Evolutionary conservation across 2,113 vertebrate genomes (phyloP).

Genomic region (Osmerus mordax): DNA sequence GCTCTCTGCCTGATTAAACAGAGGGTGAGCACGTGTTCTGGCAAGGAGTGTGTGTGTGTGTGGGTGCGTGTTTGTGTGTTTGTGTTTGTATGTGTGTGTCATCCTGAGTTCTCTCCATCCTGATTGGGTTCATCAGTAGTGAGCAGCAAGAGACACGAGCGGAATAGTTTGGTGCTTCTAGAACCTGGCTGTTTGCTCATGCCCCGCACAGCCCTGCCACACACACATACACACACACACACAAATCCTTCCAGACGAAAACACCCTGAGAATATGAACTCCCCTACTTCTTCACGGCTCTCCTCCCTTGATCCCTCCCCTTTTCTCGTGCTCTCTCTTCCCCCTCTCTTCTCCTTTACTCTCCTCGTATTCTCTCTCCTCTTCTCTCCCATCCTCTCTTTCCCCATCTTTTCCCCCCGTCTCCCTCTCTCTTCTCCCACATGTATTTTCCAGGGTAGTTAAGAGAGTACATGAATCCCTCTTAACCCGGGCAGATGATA

Average conservation of each 20-base stretch:
- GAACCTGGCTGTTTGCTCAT: neutral
- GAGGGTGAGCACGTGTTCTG: slow-evolving; percentile 12
- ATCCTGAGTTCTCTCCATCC: neutral
- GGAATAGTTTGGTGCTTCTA: neutral
- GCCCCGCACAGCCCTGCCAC: neutral
- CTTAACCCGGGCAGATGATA: neutral
- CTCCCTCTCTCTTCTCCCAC: no score
- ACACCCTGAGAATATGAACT: neutral
- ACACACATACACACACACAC: neutral
- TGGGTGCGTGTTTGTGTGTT: slow-evolving; percentile 19
- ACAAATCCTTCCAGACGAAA: neutral
- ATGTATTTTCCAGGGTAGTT: no score
- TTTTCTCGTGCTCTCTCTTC: neutral
- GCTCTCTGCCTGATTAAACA: slow-evolving; percentile 31
- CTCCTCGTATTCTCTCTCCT: no score
- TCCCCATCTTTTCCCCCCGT: no score
- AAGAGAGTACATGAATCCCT: neutral
- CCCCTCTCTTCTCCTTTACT: neutral
- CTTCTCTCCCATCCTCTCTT: no score
- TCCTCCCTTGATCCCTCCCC: neutral
- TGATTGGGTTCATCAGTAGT: neutral
- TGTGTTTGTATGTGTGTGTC: slow-evolving; percentile 11
- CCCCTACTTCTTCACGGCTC: neutral
- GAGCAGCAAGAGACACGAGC: neutral
- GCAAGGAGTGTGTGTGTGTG: neutral